Base-by-base conservation (phyloP, 64 coral and sea anemone species). In the Montipora foliosa region DNA sequence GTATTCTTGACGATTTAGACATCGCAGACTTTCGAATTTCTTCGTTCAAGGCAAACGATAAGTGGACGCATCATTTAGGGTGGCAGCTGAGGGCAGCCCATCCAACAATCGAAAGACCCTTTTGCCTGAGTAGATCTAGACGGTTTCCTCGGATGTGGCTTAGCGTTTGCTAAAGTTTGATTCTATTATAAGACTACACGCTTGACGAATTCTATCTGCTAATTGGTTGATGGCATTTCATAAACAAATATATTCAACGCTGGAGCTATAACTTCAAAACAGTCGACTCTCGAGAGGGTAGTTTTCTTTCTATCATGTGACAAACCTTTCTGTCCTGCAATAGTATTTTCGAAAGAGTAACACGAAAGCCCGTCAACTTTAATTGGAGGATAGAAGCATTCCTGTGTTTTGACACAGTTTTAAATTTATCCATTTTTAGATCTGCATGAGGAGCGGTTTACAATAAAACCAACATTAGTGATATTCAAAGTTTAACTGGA, bases 1-100 rank as follows among this genome's bases (percentile, higher is more conserved):
- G 82, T 47, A 13, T 86, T 72, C 66, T 71, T 44, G 59, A 68
- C n/a, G 82, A 24, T 11, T n/a, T 17, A 47, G 82, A 70, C 82
- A 86, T 86, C 44, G 44, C 64, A 71, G 46, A 67, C 19, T 13
- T 86, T 71, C 66, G 64, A 49, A 64, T 15, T 64, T 12, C 61
- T 64, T 64, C 61, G 9, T 16, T 64, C 61, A 7, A 0, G 61
- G 61, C 64, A 14, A 86, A 45, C 66, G 7, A 21, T 12, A 12
- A 8, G 4, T 16, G 14, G 19, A 8, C 17, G 68, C 66, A 19
- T 8, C 8, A 24, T 82, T 29, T 13, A 19, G 7, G 45, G 8
- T 71, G 21, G 19, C 19, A 50, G 47, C 66, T 8, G 45, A 71
- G 8, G 4, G 6, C 8, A 45, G 14, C 17, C 66, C 25, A 12